Evolutionary conservation across 2,113 vertebrate genomes (phyloP).

Genomic region (Poeciliopsis prolifica): DNA sequence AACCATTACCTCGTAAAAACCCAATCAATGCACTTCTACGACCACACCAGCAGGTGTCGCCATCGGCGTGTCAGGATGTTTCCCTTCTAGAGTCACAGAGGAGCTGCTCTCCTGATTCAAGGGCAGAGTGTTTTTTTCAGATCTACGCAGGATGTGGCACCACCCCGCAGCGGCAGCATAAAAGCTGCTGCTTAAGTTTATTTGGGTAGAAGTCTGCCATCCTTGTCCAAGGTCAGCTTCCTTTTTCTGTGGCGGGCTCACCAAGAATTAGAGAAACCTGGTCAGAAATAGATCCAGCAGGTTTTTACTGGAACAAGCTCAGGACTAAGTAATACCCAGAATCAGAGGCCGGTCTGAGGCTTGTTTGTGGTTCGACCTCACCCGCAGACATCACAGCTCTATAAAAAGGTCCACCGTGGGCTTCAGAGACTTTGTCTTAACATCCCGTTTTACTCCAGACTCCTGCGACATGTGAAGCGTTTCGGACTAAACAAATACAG

Average conservation of each 20-base stretch:
- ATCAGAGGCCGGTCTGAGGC: constrained; percentile 11
- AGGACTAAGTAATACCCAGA: constrained; percentile 8
- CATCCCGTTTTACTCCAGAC: background rate
- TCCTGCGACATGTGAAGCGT: background rate
- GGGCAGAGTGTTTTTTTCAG: constrained; percentile 8
- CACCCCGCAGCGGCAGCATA: constrained; percentile 34
- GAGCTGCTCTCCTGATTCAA: constrained; percentile 14
- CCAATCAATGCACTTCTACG: background rate
- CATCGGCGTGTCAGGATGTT: background rate
- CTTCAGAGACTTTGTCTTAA: constrained; percentile 7
- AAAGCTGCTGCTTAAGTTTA: constrained; percentile 32
- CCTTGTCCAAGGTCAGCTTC: constrained; percentile 19
- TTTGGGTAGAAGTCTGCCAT: background rate
- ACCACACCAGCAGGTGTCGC: constrained; percentile 33
- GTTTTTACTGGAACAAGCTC: constrained; percentile 58
- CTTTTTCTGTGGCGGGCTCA: background rate
- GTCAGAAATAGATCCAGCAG: constrained; percentile 42
- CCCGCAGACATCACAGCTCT: constrained; percentile 48
- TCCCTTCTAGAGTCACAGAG: background rate
- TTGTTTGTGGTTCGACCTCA: background rate
- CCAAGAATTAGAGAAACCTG: constrained; percentile 14
- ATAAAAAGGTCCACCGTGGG: background rate
- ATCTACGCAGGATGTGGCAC: constrained; percentile 56
- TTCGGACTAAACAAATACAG: constrained; percentile 3
- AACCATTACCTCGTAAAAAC: background rate